Evolutionary conservation across 2,113 vertebrate species (phyloP), one percentile per base, ranked within the genome.

Genomic region (Cryptotis parvus): DNA sequence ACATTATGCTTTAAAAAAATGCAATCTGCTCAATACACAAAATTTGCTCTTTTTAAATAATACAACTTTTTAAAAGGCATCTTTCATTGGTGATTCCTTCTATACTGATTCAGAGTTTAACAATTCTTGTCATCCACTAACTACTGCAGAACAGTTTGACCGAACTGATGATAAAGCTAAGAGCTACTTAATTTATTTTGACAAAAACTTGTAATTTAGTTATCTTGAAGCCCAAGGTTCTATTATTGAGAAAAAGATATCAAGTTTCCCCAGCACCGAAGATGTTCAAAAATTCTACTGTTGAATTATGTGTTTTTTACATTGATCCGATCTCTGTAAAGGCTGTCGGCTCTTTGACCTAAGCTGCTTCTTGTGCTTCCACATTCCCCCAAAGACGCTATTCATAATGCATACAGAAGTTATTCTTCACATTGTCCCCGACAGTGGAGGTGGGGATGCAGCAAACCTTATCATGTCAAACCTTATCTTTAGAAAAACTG

Each of bases 121-220:
- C 20, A 76, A 63, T 68, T 35, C 9, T 90, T 88, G 14, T 35
- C 55, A 88, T 63, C 6, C 4, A 68, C 26, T 16, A 84, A 61
- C 27, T 35, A 92, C 65, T 65, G 26, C 26, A 80, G 73, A 77
- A n/a, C 14, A 68, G 31, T 14, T 43, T 94, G 69, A 18, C 55
- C 73, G 35, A 35, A 41, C 58, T 63, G 11, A 29, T 37, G 24
- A n/a, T 78, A 55, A 69, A 52, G 12, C 31, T 74, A 79, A 72
- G 69, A 70, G 35, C 33, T 76, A 31, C 33, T n/a, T 74, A 52
- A 72, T 89, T 90, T 81, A 85, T 43, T 82, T 85, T 76, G 27
- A 76, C n/a, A 76, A 83, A 27, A 27, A 93, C 70, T 90, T 72
- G 58, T 81, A 72, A 68, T 90, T 58, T 81, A 84, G 76, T 70